Evolutionary conservation across 2,888 invertebrate species (phyloP), one percentile per base, ranked within the genome.

Genomic region (Acleris laterana): DNA sequence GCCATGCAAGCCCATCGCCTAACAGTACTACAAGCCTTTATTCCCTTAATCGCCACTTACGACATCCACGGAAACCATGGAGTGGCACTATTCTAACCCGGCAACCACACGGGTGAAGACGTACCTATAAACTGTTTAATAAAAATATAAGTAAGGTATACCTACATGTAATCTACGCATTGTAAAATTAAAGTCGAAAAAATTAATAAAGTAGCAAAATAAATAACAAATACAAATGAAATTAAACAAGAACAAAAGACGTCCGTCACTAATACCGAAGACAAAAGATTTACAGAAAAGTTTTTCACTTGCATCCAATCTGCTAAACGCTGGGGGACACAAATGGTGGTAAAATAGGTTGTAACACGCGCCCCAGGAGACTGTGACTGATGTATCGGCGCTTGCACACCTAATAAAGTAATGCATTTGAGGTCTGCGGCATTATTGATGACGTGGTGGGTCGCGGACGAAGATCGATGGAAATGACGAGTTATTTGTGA

Each of bases 351-450:
- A 88, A 88, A 90, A 87, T 85, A 84, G 85, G 80, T 83, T 81
- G 84, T 81, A 84, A 81, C 83, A 79, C 80, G 83, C 85, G 79
- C 78, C 76, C 71, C 66, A 80, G 79, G 76, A 81, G 88, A 87
- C 89, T 84, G 84, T 90, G 92, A 91, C 86, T 82, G 86, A 91
- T 91, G 87, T 82, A 85, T 83, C 83, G 81, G 76, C 77, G 81
- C 81, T 80, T 83, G 84, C 85, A 73, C 84, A 89, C 90, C 89
- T 87, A 89, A 90, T 92, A 91, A 91, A 89, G 85, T 90, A 90
- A 90, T 90, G 90, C 78, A 75, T 80, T 80, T 74, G 73, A 73
- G 71, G 67, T 69, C 72, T 74, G 64, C 72, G 72, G 72, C 74
- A 72, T 74, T 75, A 69, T 72, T 73, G 71, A 70, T 71, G 72